phyloP scores from a whole-genome alignment of 2,888 invertebrate species.

The Baccha elongata region DNA sequence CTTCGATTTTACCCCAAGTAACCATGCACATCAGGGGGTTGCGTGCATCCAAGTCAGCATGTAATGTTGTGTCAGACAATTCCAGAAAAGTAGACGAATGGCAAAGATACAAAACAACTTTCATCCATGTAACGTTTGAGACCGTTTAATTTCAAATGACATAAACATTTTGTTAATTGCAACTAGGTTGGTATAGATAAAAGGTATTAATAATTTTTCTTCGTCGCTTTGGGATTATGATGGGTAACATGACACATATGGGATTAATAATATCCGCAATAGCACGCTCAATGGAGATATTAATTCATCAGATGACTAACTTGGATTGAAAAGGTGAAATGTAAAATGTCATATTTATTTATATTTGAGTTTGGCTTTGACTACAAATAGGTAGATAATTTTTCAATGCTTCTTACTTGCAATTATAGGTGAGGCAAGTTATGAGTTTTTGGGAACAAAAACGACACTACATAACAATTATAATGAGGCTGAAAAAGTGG shows the following conservation, averaged over 20 bases:
- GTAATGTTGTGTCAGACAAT: slow-evolving; percentile 13
- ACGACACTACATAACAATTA: no score
- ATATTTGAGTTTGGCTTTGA: no score
- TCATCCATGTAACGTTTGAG: slow-evolving; percentile 9
- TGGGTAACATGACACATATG: slow-evolving; percentile 3
- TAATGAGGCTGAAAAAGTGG: no score
- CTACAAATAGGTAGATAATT: no score
- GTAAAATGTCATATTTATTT: no score
- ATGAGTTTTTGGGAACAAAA: no score
- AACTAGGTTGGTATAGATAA: background rate
- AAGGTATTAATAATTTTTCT: slow-evolving; percentile 8
- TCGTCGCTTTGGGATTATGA: slow-evolving; percentile 4
- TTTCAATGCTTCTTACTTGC: no score
- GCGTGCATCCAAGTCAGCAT: slow-evolving; percentile 44
- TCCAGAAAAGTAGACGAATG: background rate
- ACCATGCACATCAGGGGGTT: slow-evolving; percentile 52
- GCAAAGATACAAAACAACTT: slow-evolving; percentile 14
- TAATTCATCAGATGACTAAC: no score
- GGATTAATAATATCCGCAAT: background rate
- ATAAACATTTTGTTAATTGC: slow-evolving; percentile 57
- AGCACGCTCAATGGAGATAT: background rate
- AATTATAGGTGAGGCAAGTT: no score
- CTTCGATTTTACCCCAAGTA: slow-evolving; percentile 54
- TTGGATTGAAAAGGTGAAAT: no score
- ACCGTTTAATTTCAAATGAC: slow-evolving; percentile 43